Conservation (phyloP, 2,888 invertebrate species). For the Trissolcus brochymenae region DNA sequence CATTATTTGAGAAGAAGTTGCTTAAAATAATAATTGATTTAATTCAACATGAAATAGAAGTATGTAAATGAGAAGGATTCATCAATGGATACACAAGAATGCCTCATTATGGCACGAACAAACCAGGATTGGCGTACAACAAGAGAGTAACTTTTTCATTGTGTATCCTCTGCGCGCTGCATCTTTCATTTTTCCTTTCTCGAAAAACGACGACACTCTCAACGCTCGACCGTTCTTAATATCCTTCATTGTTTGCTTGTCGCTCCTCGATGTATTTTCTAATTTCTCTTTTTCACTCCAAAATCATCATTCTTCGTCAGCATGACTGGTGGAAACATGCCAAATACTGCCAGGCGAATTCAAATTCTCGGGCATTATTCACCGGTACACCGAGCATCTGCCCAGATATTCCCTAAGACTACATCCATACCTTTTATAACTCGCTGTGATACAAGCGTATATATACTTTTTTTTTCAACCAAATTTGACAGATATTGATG, state of each 20-base stretch:
- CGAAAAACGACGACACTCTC: constrained; percentile 56
- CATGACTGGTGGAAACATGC: constrained; percentile 50
- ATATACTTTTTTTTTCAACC: not conserved
- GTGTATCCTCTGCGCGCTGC: constrained; percentile 22
- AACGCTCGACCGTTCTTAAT: constrained; percentile 58
- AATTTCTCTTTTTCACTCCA: constrained; percentile 44
- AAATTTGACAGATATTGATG: no score
- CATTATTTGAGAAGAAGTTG: constrained; percentile 21
- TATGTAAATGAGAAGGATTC: constrained; percentile 34
- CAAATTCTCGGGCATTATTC: constrained; percentile 48
- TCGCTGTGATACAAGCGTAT: not conserved
- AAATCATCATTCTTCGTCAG: constrained; percentile 45
- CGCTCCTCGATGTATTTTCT: constrained; percentile 55
- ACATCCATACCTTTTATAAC: not conserved
- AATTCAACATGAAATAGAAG: constrained; percentile 20
- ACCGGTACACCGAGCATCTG: constrained; percentile 48
- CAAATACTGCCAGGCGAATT: constrained; percentile 50
- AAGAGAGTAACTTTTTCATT: constrained; percentile 21
- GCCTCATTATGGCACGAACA: constrained; percentile 30
- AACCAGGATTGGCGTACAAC: constrained; percentile 7
- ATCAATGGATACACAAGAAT: constrained; percentile 42
- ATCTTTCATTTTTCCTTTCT: constrained; percentile 40
- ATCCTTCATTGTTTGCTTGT: constrained; percentile 49
- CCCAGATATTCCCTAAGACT: constrained; percentile 34
- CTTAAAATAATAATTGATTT: constrained; percentile 41